phyloP scores from a whole-genome alignment of 2,113 vertebrate species.

The Leptobrachium leishanense region DNA sequence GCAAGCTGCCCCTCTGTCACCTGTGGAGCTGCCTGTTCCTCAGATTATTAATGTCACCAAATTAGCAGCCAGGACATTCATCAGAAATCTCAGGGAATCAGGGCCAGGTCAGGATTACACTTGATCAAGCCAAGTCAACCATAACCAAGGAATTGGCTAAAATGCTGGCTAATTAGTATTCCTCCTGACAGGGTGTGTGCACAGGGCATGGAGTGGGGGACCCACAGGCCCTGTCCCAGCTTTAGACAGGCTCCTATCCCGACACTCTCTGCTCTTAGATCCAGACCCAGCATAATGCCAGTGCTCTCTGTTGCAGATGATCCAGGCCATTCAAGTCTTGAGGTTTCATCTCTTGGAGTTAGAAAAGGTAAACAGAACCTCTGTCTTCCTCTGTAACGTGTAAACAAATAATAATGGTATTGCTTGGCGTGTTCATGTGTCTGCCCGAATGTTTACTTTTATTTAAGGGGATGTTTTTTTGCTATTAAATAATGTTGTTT shows the following conservation, averaged over 20 bases:
- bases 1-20: background rate
- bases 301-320: slow-evolving; percentile 86
- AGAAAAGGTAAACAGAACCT: slow-evolving; percentile 91
- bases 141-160: slow-evolving; percentile 56
- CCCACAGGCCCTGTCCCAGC: background rate
- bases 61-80: slow-evolving; percentile 14
- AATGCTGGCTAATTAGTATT: slow-evolving; percentile 55
- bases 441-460: background rate
- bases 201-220: slow-evolving; percentile 1
- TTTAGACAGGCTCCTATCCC: background rate
- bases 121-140: slow-evolving; percentile 57
- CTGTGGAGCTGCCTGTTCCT: slow-evolving; percentile 20
- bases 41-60: slow-evolving; percentile 22
- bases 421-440: too few relatives aligned
- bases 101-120: slow-evolving; percentile 51
- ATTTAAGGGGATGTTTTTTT: background rate
- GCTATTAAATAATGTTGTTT: too few relatives aligned
- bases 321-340: slow-evolving; percentile 99
- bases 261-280: background rate
- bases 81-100: slow-evolving; percentile 33
- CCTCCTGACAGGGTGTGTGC: slow-evolving; percentile 41
- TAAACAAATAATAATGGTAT: too few relatives aligned
- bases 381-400: background rate
- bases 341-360: slow-evolving; percentile 99
- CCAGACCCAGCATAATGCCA: slow-evolving; percentile 49